Conservation (phyloP, 2,113 vertebrate genomes). For the Heliornis fulica region DNA sequence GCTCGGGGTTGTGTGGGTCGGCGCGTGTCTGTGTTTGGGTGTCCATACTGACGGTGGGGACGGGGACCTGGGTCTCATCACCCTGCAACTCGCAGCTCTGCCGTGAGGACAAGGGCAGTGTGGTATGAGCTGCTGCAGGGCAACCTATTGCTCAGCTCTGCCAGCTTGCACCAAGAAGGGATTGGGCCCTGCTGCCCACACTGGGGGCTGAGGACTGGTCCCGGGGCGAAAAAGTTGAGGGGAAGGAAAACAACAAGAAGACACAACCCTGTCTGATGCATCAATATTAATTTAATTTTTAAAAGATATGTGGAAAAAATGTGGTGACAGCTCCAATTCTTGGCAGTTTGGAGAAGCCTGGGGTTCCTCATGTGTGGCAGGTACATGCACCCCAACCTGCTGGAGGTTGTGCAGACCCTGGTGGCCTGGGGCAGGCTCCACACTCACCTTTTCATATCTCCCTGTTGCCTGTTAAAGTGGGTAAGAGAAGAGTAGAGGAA, state of each 20-base stretch:
- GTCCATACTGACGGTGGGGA: background rate
- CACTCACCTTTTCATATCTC: background rate
- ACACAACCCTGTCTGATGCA: background rate
- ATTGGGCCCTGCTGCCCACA: background rate
- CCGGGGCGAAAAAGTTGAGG: fast-evolving
- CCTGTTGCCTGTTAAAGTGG: background rate
- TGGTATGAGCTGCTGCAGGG: background rate
- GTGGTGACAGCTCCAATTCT: background rate
- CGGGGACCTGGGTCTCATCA: background rate
- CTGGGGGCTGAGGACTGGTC: background rate
- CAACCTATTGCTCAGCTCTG: background rate
- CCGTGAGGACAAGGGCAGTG: background rate
- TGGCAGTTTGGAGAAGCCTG: background rate
- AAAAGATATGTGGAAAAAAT: background rate
- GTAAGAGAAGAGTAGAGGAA: too few species aligned
- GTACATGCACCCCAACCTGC: background rate
- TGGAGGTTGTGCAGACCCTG: background rate
- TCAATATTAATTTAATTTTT: background rate
- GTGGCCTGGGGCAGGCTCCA: background rate
- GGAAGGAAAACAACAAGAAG: background rate
- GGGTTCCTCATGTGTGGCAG: background rate
- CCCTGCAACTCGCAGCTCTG: background rate
- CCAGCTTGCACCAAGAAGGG: fast-evolving
- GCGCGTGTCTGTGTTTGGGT: background rate
- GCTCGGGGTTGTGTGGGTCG: background rate